A percentile compares a stretch with the other conserved stretches of the same genome.
Evolutionary conservation across 2,888 invertebrate species (phyloP).

Genomic region (Heliconius charithonia): DNA sequence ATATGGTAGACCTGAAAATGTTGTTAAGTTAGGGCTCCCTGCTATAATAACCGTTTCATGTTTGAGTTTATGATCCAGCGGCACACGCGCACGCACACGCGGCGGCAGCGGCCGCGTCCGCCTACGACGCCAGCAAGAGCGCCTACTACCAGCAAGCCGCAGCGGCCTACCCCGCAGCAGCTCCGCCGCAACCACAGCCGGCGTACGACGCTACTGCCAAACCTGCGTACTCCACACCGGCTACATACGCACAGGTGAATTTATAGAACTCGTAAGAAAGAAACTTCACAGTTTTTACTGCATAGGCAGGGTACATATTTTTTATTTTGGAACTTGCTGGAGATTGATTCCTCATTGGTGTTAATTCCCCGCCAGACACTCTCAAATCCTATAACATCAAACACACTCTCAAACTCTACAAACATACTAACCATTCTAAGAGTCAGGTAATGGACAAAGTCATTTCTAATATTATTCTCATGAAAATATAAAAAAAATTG

Average conservation of each 20-base stretch:
- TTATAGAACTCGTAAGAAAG: too few relatives aligned
- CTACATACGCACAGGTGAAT: constrained; percentile 86
- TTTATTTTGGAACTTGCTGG: too few relatives aligned
- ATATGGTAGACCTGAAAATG: background rate
- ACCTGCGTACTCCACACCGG: constrained; percentile 88
- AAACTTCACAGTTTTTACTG: too few relatives aligned
- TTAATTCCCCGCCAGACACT: too few relatives aligned
- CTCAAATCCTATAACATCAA: too few relatives aligned
- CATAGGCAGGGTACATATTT: too few relatives aligned
- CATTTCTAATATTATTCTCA: too few relatives aligned
- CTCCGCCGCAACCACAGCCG: constrained; percentile 84
- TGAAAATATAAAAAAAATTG: too few relatives aligned
- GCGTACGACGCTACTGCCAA: constrained; percentile 85
- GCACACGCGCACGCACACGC: constrained; percentile 49
- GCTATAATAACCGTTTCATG: constrained; percentile 24
- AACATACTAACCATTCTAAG: too few relatives aligned
- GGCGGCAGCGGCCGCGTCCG: constrained; percentile 81
- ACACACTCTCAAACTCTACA: too few relatives aligned
- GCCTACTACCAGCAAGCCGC: constrained; percentile 93
- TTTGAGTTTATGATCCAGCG: constrained; percentile 40
- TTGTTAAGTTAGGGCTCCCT: background rate
- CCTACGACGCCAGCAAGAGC: constrained; percentile 92
- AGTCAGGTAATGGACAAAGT: too few relatives aligned
- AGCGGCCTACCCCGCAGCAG: constrained; percentile 85
- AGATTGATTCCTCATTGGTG: too few relatives aligned